These are phyloP conservation scores for Blastomussa wellsi DNA, from an alignment of 92 coral and sea anemone species.

Conservation along the genomic window DNA sequence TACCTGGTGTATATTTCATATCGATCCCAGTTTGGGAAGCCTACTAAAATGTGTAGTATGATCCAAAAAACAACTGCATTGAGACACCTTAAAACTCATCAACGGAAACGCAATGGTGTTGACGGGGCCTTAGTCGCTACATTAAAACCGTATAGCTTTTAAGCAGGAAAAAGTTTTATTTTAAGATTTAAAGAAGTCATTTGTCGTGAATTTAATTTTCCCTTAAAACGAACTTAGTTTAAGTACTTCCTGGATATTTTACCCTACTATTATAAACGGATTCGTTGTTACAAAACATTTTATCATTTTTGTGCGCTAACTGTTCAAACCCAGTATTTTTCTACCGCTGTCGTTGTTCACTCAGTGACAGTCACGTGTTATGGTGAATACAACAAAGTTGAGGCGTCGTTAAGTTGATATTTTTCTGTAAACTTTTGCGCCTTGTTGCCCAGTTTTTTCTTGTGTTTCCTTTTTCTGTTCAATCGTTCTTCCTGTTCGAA, in stretches of 20 bases:
- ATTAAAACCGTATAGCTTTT: background rate
- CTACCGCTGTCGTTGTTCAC: background rate
- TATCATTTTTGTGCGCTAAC: background rate
- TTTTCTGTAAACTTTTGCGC: conserved; percentile 34
- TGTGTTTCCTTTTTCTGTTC: conserved; percentile 51
- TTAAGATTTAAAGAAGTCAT: too few species aligned
- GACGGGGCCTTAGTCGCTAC: background rate
- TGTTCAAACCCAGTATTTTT: background rate
- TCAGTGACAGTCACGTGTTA: background rate
- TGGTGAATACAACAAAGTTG: background rate
- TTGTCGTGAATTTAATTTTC: background rate
- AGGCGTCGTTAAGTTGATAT: conserved; percentile 19
- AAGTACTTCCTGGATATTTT: background rate
- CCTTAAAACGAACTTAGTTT: background rate
- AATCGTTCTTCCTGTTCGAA: conserved; percentile 49
- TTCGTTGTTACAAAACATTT: background rate
- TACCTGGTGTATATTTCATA: too few species aligned
- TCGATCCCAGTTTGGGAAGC: too few species aligned
- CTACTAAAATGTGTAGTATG: too few species aligned
- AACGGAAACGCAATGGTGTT: too few species aligned
- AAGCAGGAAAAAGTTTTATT: background rate
- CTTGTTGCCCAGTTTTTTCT: conserved; percentile 34
- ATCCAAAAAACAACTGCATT: too few species aligned
- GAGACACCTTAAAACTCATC: too few species aligned
- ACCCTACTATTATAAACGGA: background rate